Percentiles rank a stretch among this genome's conserved stretches.
Conservation (phyloP, 2,113 vertebrate species). For the Gnathonemus longibarbis region DNA sequence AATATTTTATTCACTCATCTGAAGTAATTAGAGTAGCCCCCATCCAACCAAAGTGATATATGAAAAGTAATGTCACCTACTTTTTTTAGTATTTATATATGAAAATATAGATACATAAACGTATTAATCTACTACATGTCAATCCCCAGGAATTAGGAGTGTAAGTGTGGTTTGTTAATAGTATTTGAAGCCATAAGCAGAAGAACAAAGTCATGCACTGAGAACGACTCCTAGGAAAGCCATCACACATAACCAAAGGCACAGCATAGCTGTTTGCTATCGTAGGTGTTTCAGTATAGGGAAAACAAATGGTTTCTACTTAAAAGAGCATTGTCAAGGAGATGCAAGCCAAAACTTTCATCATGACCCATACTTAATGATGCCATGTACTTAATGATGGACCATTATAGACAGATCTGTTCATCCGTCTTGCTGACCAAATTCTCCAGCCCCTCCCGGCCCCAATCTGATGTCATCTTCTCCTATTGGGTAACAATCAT, state of each 20-base stretch:
- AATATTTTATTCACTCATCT: neutral
- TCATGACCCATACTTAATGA: neutral
- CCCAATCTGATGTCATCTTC: constrained; percentile 9
- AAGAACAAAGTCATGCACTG: neutral
- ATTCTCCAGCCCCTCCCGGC: neutral
- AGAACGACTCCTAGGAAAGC: constrained; percentile 25
- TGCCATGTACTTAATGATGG: constrained; percentile 4
- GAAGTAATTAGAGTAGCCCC: neutral
- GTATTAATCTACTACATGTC: neutral
- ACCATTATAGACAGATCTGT: constrained; percentile 5
- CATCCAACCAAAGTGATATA: neutral
- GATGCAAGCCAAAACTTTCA: constrained; percentile 14
- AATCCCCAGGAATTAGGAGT: neutral
- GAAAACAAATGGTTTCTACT: constrained; percentile 20
- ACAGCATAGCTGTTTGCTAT: neutral
- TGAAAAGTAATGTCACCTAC: neutral
- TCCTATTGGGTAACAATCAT: constrained; percentile 4
- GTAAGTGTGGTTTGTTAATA: neutral
- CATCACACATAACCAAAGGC: constrained; percentile 35
- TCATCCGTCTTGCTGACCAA: constrained; percentile 9
- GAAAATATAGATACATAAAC: neutral
- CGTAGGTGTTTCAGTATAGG: constrained; percentile 18
- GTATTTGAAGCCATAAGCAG: neutral
- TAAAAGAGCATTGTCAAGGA: constrained; percentile 32
- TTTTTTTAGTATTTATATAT: neutral